Base-by-base conservation (phyloP, 2,888 invertebrate species). In the Diogma glabrata region DNA sequence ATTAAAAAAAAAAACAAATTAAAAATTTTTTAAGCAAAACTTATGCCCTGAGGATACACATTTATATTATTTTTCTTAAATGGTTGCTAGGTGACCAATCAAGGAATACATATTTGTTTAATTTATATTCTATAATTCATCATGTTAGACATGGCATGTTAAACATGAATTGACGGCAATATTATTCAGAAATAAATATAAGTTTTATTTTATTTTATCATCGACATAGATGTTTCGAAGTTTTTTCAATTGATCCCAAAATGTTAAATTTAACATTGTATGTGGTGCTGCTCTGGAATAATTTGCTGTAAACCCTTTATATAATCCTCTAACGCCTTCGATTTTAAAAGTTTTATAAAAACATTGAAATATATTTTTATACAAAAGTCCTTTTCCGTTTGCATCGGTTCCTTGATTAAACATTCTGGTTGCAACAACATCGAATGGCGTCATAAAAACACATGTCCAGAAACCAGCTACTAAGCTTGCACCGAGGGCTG, bases 341-440 rank as follows among this genome's bases (percentile, higher is more conserved):
- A 76, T 78, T 62, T 69, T 75, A 59, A 81, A 80, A 53, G 87
- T 87, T 70, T 91, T 90, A 2, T 71, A 58, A 24, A 87, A 74
- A 61, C 90, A 90, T 66, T 92, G 89, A 2, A 79, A 55, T 12
- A 89, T 75, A 46, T 84, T 84, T 4, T 69, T 76, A 69, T 92
- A 92, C 1, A 84, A 65, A 1, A 77, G 62, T 17, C 82, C 82
- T 60, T 66, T 70, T 1, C 82, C 82, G 47, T 70, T 67, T 12
- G 70, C 61, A 60, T 80, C 79, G 1, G 82, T 73, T 14, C 87
- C 85, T 79, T 92, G 91, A 71, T 92, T 92, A 64, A 89, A 92
- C 53, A 92, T 75, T 57, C 92, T 75, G n/a, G 90, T 88, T 45
- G 88, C 80, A 57, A 87, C 75, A 26, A 91, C 84, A 67, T 93